These are phyloP conservation scores for Chrosomus eos DNA, from an alignment of 2,797 vertebrate species.

Conservation along the genomic window DNA sequence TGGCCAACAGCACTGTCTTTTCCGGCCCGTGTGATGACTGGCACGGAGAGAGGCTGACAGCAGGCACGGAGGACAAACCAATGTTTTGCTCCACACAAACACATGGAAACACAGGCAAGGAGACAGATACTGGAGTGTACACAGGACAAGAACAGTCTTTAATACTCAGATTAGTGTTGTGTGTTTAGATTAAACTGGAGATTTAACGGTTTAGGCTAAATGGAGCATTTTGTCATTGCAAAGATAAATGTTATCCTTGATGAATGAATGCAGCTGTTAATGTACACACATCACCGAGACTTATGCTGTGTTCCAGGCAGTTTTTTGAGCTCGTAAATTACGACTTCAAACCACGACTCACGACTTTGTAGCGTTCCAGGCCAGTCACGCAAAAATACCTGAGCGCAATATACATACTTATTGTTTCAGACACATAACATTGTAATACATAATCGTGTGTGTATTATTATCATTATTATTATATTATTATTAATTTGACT, in stretches of 20 bases:
- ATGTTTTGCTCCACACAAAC: constrained; percentile 1
- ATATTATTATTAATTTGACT: no score
- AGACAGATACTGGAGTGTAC: not conserved
- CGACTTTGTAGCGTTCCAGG: no score
- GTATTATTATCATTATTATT: no score
- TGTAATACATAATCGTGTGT: no score
- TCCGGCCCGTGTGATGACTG: constrained; percentile 76
- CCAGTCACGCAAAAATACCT: no score
- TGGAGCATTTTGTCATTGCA: not conserved
- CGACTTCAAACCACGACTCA: no score
- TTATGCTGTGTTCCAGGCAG: no score
- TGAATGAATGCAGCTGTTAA: no score
- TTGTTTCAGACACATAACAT: no score
- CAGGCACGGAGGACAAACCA: constrained; percentile 8
- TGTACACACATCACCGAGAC: not conserved
- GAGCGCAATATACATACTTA: no score
- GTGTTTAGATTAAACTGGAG: not conserved
- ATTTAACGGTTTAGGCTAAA: not conserved
- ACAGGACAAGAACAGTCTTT: not conserved
- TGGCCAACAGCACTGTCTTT: constrained; percentile 79
- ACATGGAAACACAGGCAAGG: not conserved
- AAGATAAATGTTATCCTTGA: not conserved
- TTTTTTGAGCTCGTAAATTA: no score
- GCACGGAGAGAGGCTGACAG: constrained; percentile 68
- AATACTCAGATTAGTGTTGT: not conserved